Evolutionary conservation across 2,113 vertebrate genomes (phyloP).

Genomic region (Ctenomys sociabilis): DNA sequence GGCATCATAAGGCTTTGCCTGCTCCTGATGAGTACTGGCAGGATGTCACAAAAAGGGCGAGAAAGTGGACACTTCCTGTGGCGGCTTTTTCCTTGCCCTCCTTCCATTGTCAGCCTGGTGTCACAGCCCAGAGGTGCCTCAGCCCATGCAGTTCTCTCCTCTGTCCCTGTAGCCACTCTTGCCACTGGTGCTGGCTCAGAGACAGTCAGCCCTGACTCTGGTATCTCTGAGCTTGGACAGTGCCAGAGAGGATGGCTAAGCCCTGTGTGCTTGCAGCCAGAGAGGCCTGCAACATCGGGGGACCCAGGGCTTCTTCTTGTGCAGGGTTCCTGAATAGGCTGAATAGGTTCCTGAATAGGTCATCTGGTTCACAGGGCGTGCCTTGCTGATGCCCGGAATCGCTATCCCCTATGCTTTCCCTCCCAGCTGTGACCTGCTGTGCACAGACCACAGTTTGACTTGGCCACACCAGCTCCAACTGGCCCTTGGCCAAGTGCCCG

Average conservation of each 20-base stretch:
- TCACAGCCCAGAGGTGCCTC: not conserved
- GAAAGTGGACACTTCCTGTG: not conserved
- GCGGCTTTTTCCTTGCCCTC: not conserved
- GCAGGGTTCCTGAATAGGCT: not conserved
- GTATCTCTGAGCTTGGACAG: not conserved
- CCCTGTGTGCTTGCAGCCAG: not conserved
- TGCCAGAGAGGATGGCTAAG: too few relatives aligned
- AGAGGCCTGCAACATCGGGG: not conserved
- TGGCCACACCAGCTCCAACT: not conserved
- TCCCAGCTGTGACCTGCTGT: too few relatives aligned
- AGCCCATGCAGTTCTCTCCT: not conserved
- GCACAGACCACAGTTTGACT: not conserved
- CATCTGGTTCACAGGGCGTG: not conserved
- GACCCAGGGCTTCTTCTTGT: not conserved
- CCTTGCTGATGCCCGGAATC: not conserved
- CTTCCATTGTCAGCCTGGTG: not conserved
- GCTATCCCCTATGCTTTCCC: not conserved
- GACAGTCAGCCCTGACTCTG: not conserved
- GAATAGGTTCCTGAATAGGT: not conserved
- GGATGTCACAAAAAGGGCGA: not conserved
- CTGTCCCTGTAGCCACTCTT: not conserved
- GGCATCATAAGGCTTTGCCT: not conserved
- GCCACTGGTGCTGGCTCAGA: not conserved
- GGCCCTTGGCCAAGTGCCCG: not conserved
- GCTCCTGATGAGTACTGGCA: not conserved